These are phyloP conservation scores for Hermaeophaga mercurialis DNA, from an alignment of 2,888 invertebrate species.

Conservation along the genomic window DNA sequence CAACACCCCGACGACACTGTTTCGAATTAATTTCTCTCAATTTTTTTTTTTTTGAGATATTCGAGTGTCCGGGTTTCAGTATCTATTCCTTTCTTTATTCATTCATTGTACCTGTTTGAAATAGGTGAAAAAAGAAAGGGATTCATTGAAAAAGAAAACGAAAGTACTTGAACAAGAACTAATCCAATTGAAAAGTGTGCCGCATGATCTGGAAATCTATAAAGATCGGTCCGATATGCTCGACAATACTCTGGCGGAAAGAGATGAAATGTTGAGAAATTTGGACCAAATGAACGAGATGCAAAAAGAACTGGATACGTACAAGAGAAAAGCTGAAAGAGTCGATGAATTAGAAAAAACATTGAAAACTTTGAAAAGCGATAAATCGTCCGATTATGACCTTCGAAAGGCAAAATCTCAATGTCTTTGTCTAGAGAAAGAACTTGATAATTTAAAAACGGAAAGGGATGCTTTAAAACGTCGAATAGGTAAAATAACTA, in stretches of 20 bases:
- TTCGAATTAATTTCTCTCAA: too few relatives aligned
- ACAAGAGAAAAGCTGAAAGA: conserved; percentile 40
- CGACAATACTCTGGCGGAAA: conserved; percentile 45
- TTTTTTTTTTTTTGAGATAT: too few relatives aligned
- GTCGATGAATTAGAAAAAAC: conserved; percentile 39
- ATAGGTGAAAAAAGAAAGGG: conserved; percentile 41
- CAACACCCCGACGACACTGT: too few relatives aligned
- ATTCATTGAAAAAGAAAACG: conserved; percentile 43
- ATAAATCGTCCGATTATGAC: conserved; percentile 37
- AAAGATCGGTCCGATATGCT: conserved; percentile 43
- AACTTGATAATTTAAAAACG: conserved; percentile 36
- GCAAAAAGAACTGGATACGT: conserved; percentile 40
- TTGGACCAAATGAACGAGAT: conserved; percentile 38
- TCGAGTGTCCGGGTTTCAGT: too few relatives aligned
- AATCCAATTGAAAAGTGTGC: conserved; percentile 38
- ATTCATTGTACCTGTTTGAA: not conserved
- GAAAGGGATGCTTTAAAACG: conserved; percentile 42
- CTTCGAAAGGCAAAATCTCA: conserved; percentile 33
- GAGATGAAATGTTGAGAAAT: conserved; percentile 46
- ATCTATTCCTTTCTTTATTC: too few relatives aligned
- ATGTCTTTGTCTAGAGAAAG: conserved; percentile 37
- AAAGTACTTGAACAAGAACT: conserved; percentile 45
- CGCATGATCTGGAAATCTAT: conserved; percentile 45
- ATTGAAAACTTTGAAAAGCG: conserved; percentile 33
- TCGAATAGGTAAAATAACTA: conserved; percentile 24